These are phyloP conservation scores for Digitonthophagus gazella DNA, from an alignment of 2,888 invertebrate species.

Conservation along the genomic window DNA sequence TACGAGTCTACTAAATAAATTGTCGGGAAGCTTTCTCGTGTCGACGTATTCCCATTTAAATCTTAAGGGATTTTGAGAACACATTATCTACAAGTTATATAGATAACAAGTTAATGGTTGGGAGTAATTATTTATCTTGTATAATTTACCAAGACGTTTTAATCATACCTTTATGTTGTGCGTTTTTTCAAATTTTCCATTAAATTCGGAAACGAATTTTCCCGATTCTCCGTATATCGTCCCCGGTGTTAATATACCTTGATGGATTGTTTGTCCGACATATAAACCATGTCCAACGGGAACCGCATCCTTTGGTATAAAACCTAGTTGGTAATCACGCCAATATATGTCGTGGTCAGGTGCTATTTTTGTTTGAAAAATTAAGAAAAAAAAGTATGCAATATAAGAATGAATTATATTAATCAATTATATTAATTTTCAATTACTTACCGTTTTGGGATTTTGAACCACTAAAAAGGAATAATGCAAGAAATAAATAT, in stretches of 20 bases:
- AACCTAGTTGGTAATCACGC: not conserved
- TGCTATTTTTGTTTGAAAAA: too few relatives aligned
- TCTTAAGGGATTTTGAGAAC: not conserved
- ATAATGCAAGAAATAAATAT: too few relatives aligned
- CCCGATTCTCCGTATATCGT: not conserved
- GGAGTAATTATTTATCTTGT: too few relatives aligned
- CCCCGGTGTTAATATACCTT: not conserved
- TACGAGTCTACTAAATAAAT: not conserved
- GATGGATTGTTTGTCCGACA: not conserved
- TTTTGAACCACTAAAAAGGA: not conserved
- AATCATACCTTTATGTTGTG: not conserved
- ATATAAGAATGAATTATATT: too few relatives aligned
- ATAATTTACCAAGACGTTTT: too few relatives aligned
- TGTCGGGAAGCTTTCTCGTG: not conserved
- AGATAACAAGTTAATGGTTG: too few relatives aligned
- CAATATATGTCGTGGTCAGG: not conserved
- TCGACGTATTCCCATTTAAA: not conserved
- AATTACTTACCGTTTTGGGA: not conserved
- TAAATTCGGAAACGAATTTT: not conserved
- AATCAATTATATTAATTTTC: not conserved
- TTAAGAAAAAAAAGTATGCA: too few relatives aligned
- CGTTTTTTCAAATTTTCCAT: not conserved
- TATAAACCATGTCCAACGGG: not conserved
- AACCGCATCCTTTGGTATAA: not conserved
- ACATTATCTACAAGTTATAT: not conserved